Evolutionary conservation across 2,797 vertebrate genomes (phyloP), one percentile per base, ranked within the genome.

Genomic region (Phaenicophaeus curvirostris): DNA sequence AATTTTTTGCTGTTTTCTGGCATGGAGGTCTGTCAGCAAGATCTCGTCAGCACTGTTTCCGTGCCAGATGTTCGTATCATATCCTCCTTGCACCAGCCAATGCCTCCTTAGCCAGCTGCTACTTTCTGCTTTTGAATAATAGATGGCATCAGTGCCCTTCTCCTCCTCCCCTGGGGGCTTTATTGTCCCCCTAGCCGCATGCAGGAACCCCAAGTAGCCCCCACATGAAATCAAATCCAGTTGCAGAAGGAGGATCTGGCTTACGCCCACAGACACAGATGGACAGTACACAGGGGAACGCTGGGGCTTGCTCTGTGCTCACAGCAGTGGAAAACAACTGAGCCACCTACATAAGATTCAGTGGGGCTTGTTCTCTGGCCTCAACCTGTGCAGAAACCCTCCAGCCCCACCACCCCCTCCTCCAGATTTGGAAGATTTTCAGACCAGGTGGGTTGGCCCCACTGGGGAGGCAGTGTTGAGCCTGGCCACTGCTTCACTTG

Each of bases 311-410:
- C 58, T 41, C 69, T 1, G 11, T 0, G 1, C 66, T 71, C 1
- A 0, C 0, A 0, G n/a, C 0, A 0, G 3, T 51, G 63, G 11
- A 83, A 89, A 88, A 88, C 72, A 89, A 30, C 50, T 0, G 53
- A 37, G 28, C 23, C 82, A 77, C 73, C 82, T 65, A 72, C 72
- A 24, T 4, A 0, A 2, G 21, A 30, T 17, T 37, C 7, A 0
- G 2, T 25, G 59, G 21, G 27, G 39, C 55, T 85, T 23, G 4
- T 55, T 84, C 50, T 66, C 25, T 0, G 1, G 54, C 19, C 23
- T 13, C 48, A 9, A n/a, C 48, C 48, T 39, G 27, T 3, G n/a
- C 79, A 53, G 62, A 44, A 82, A 13, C 7, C 15, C 28, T 31
- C 20, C 68, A 50, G 17, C 11, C 4, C 2, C 42, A 17, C 14